Percentiles rank a stretch among this genome's conserved stretches.
Evolutionary conservation across 2,888 invertebrate genomes (phyloP).

Genomic region (Netelia inedita): DNA sequence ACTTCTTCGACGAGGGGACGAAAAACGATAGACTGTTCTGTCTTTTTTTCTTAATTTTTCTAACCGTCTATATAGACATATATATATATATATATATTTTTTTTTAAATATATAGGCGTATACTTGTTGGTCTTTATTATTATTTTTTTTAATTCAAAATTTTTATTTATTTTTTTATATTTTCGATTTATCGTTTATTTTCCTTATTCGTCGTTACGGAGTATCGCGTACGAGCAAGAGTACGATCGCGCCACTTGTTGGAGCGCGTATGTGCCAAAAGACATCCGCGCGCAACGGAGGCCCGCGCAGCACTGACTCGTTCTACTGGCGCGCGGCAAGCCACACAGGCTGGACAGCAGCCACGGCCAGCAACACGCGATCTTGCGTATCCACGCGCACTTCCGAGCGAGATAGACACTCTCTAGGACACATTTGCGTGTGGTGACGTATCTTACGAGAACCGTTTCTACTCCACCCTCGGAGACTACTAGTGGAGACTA

Average conservation of each 20-base stretch:
- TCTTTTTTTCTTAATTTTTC: slow-evolving; percentile 10
- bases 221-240: too few species aligned
- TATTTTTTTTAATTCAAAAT: not conserved
- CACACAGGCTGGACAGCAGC: slow-evolving; percentile 59
- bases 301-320: slow-evolving; percentile 83
- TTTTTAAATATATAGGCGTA: not conserved
- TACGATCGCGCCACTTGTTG: not conserved
- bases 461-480: slow-evolving; percentile 48
- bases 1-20: slow-evolving; percentile 18
- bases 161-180: too few species aligned
- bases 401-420: slow-evolving; percentile 14
- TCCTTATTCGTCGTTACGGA: too few species aligned
- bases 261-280: slow-evolving; percentile 44
- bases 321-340: slow-evolving; percentile 68
- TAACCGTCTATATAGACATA: slow-evolving; percentile 16
- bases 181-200: too few species aligned
- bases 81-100: slow-evolving; percentile 9
- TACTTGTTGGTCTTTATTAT: not conserved
- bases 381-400: slow-evolving; percentile 55
- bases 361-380: slow-evolving; percentile 57
- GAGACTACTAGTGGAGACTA: slow-evolving; percentile 4
- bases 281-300: slow-evolving; percentile 81
- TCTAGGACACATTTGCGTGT: slow-evolving; percentile 1
- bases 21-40: slow-evolving; percentile 40
- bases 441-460: slow-evolving; percentile 1